Conservation (phyloP, 2,888 invertebrate species). For the Pycnomerus fuliginosus region DNA sequence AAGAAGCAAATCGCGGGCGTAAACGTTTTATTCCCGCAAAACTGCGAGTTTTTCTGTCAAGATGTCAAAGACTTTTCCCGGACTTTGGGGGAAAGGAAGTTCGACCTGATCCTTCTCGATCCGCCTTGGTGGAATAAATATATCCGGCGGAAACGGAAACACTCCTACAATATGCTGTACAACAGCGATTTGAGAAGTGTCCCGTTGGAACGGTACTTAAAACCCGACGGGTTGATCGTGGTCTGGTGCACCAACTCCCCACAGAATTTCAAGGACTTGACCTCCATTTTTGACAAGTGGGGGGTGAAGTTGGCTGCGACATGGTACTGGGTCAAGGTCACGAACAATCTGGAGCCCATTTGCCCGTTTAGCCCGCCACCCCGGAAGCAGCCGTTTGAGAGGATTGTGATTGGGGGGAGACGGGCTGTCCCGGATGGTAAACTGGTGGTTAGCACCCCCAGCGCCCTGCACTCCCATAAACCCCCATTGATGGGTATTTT, state of each 20-base stretch:
- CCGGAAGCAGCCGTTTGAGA: slow-evolving; percentile 88
- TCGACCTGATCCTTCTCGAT: slow-evolving; percentile 84
- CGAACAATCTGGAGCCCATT: slow-evolving; percentile 32
- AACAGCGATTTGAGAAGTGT: slow-evolving; percentile 72
- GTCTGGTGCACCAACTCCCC: slow-evolving; percentile 92
- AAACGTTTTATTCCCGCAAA: slow-evolving; percentile 66
- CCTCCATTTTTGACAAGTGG: slow-evolving; percentile 79
- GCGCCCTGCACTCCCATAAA: slow-evolving; percentile 93
- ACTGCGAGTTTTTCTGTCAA: slow-evolving; percentile 67
- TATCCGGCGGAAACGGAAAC: slow-evolving; percentile 74
- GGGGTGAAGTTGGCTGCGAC: slow-evolving; percentile 67
- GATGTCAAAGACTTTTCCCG: slow-evolving; percentile 62
- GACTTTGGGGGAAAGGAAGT: slow-evolving; percentile 56
- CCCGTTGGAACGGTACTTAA: slow-evolving; percentile 65
- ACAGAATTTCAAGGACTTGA: slow-evolving; percentile 67
- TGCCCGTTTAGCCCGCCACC: slow-evolving; percentile 48
- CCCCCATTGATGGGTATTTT: slow-evolving; percentile 74
- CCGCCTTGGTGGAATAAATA: slow-evolving; percentile 98
- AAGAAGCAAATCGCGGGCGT: slow-evolving; percentile 54
- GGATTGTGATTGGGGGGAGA: slow-evolving; percentile 64
- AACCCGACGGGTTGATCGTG: slow-evolving; percentile 67
- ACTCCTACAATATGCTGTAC: slow-evolving; percentile 75
- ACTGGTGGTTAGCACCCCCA: slow-evolving; percentile 81
- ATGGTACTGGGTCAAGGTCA: slow-evolving; percentile 88
- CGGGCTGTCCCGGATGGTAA: slow-evolving; percentile 52